These are phyloP conservation scores for Drosophila nannoptera DNA, from an alignment of 1,140 invertebrate genomes.

Conservation along the genomic window DNA sequence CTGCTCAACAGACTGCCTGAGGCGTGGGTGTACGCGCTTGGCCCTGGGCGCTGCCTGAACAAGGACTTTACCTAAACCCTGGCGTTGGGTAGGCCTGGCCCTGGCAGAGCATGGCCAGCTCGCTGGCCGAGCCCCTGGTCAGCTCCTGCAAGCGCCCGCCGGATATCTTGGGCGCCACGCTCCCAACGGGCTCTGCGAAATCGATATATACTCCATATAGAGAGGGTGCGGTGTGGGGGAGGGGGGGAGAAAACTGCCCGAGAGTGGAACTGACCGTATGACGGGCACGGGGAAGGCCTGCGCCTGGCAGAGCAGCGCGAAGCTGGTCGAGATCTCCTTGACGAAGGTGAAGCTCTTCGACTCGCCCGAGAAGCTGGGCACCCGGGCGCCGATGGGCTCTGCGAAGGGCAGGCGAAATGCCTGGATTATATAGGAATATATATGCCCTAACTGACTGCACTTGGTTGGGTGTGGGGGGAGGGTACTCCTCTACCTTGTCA, in stretches of 20 bases:
- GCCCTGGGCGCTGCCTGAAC: slow-evolving; percentile 76
- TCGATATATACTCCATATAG: not conserved
- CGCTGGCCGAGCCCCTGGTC: slow-evolving; percentile 54
- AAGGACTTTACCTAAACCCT: slow-evolving; percentile 79
- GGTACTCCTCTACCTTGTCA: slow-evolving; percentile 86
- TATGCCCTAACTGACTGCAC: not conserved
- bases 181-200: slow-evolving; percentile 83
- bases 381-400: slow-evolving; percentile 87
- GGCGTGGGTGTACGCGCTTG: slow-evolving; percentile 81
- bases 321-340: slow-evolving; percentile 75
- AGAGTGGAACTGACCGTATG: slow-evolving; percentile 80
- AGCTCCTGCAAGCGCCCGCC: slow-evolving; percentile 76
- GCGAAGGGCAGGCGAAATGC: slow-evolving; percentile 34
- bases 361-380: slow-evolving; percentile 83
- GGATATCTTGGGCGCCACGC: slow-evolving; percentile 82
- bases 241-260: slow-evolving; percentile 19
- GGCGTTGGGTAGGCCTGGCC: slow-evolving; percentile 82
- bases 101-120: slow-evolving; percentile 81
- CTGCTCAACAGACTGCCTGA: slow-evolving; percentile 31
- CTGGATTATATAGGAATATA: not conserved
- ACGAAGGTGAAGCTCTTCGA: slow-evolving; percentile 83
- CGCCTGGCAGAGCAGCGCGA: slow-evolving; percentile 88
- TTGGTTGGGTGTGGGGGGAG: no score
- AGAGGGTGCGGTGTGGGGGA: no score
- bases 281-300: slow-evolving; percentile 84